These are phyloP conservation scores for Chelon labrosus DNA, from an alignment of 2,797 vertebrate species.

Conservation along the genomic window DNA sequence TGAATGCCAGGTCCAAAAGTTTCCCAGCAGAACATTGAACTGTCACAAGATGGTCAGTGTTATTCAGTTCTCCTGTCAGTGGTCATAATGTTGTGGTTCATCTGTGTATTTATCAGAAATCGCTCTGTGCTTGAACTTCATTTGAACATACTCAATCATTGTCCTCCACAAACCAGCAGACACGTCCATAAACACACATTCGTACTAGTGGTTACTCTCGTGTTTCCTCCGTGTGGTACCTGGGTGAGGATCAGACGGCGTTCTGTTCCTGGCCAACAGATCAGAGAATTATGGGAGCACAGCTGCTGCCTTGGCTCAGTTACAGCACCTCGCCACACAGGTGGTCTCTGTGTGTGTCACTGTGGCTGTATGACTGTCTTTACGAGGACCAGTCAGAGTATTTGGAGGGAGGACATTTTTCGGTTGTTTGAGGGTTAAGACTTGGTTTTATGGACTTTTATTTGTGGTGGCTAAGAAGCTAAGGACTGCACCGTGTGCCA, in stretches of 20 bases:
- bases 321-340: conserved; percentile 7
- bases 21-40: too few species aligned
- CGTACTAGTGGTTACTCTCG: neutral
- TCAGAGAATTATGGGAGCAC: conserved; percentile 28
- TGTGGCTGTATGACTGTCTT: neutral
- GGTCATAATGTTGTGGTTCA: too few species aligned
- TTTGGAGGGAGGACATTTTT: neutral
- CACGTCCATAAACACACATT: neutral
- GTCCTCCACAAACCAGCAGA: neutral
- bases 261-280: conserved; percentile 23
- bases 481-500: neutral
- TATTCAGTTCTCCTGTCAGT: too few species aligned
- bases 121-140: neutral
- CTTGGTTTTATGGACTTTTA: neutral
- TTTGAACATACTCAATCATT: neutral
- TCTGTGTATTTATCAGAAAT: neutral
- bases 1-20: too few species aligned
- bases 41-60: too few species aligned
- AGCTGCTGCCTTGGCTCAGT: conserved; percentile 38
- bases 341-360: conserved; percentile 13
- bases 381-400: neutral
- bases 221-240: conserved; percentile 27
- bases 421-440: neutral
- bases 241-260: conserved; percentile 26
- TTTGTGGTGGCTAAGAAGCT: neutral